A percentile compares a stretch with the other conserved stretches of the same genome.
Evolutionary conservation across 2,888 invertebrate genomes (phyloP).

Genomic region (Candidula unifasciata): DNA sequence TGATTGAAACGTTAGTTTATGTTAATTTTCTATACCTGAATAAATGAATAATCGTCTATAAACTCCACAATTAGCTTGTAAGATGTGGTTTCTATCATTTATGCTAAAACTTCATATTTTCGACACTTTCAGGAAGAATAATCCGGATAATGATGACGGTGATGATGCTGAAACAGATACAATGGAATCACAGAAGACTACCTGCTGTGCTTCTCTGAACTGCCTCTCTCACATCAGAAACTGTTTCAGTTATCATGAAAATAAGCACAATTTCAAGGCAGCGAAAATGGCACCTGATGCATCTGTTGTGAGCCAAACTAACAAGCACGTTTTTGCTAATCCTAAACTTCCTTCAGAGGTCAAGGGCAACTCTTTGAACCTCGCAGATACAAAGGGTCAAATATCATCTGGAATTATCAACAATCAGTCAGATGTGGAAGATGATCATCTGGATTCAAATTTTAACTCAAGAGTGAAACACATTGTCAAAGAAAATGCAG

Average conservation of each 20-base stretch:
- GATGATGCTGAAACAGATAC: slow-evolving; percentile 11
- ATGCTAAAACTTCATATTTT: too few species aligned
- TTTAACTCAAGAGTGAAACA: background rate
- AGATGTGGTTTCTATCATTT: too few species aligned
- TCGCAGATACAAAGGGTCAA: too few species aligned
- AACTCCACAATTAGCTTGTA: too few species aligned
- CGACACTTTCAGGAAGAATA: slow-evolving; percentile 3
- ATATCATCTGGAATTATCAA: background rate
- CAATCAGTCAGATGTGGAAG: background rate
- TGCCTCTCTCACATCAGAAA: background rate
- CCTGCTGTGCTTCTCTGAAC: background rate
- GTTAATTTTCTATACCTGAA: too few species aligned
- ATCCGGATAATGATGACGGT: background rate
- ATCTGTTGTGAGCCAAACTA: background rate
- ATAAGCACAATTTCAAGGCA: background rate
- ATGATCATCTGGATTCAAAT: background rate
- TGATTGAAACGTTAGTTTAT: too few species aligned
- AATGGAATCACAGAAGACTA: too few species aligned
- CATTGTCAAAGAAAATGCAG: background rate
- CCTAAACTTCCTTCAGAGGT: too few species aligned
- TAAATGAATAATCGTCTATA: too few species aligned
- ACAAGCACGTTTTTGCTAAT: background rate
- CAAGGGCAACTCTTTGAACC: too few species aligned
- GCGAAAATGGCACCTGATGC: background rate
- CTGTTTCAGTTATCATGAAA: background rate